Evolutionary conservation across 2,888 invertebrate species (phyloP), one percentile per base, ranked within the genome.

Genomic region (Drymonia ruficornis): DNA sequence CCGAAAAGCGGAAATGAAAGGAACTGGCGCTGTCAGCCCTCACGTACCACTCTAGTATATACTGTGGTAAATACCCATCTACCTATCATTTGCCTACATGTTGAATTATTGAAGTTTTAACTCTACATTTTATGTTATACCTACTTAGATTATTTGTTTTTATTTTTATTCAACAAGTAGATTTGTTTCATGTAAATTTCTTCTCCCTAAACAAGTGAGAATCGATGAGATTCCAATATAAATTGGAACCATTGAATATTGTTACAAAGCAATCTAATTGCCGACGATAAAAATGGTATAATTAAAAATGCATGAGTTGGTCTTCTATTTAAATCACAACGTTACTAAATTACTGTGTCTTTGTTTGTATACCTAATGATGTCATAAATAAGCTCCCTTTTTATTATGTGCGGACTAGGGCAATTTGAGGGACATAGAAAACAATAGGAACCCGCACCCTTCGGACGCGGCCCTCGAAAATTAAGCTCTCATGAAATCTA

Each of bases 1-100:
- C 76, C 70, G 67, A 70, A 68, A 72, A 76, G 65, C 81, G 85
- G 82, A 84, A 85, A 85, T 84, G 84, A 84, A 84, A 83, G 81
- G 78, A 78, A 76, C 77, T 77, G 79, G 61, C 74, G 74, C 59
- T 73, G 76, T 69, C 77, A 76, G 72, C 70, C 69, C 72, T 76
- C 77, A 72, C 69, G 75, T 73, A 18, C n/a, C n/a, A n/a, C n/a
- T n/a, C n/a, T n/a, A 34, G 13, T 53, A 61, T 51, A 42, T 56
- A 60, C 59, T 28, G 31, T 50, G 11, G 11, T 53, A 56, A 52
- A 48, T 48, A 54, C 56, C 44, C 43, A 28, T 19, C 43, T 49
- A 46, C 46, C 42, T 23, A 23, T 45, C 49, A 42, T 50, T 52
- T 29, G 16, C 9, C 46, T 46, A 15, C 16, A 29, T 11, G 9